These are phyloP conservation scores for Prionailurus viverrinus DNA, from an alignment of 2,113 vertebrate genomes.

Conservation along the genomic window DNA sequence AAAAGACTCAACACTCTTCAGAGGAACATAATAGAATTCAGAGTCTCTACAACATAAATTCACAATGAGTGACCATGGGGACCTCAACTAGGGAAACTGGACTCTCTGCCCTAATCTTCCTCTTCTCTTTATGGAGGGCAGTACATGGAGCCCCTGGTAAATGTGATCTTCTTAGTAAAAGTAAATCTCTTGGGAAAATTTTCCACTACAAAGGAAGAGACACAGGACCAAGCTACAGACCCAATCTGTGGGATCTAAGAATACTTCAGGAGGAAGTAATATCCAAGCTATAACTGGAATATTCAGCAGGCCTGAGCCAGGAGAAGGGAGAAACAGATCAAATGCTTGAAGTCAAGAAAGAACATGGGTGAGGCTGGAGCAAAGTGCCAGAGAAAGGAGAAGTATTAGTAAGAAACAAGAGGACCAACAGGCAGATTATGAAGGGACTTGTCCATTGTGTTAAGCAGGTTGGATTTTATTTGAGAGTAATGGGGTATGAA, in stretches of 20 bases:
- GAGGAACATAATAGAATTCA: neutral
- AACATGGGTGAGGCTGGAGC: neutral
- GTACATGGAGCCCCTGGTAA: neutral
- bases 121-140: neutral
- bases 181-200: neutral
- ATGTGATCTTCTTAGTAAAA: neutral
- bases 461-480: neutral
- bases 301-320: neutral
- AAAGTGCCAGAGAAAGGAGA: neutral
- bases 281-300: neutral
- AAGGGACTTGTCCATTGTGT: neutral
- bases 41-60: neutral
- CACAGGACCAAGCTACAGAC: neutral
- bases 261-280: neutral
- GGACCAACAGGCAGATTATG: neutral
- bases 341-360: neutral
- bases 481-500: neutral
- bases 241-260: neutral
- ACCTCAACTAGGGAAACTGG: neutral
- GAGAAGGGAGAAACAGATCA: neutral
- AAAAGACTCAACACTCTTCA: neutral
- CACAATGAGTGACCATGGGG: neutral
- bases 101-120: neutral
- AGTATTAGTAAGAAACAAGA: neutral
- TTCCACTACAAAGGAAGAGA: neutral